These are phyloP conservation scores for Phodopus roborovskii DNA, from an alignment of 2,113 vertebrate genomes.

Conservation along the genomic window DNA sequence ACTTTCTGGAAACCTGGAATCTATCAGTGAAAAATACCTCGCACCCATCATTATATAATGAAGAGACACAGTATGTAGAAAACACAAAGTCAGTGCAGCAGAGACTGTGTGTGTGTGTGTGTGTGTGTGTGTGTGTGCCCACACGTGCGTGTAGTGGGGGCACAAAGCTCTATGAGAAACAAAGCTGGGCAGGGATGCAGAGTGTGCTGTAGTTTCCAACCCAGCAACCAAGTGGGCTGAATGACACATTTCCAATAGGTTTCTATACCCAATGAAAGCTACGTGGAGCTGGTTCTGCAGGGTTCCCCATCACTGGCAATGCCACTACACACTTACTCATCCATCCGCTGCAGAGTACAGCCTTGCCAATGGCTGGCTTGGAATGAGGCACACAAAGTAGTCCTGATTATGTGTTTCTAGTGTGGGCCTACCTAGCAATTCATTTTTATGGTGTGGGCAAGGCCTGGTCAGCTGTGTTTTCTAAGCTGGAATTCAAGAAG, in stretches of 20 bases:
- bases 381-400: background rate
- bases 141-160: no score
- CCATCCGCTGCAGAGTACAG: background rate
- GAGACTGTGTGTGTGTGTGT: no score
- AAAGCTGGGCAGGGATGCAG: background rate
- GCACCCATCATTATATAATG: background rate
- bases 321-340: no score
- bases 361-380: background rate
- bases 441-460: background rate
- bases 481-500: background rate
- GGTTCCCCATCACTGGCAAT: background rate
- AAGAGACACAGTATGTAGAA: no score
- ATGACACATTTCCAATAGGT: background rate
- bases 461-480: background rate
- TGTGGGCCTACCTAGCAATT: background rate
- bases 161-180: background rate
- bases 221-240: background rate
- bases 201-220: background rate
- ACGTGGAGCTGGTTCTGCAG: no score
- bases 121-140: no score
- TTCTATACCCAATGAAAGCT: background rate
- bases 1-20: background rate
- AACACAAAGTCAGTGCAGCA: background rate
- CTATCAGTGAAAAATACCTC: background rate
- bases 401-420: background rate